These are phyloP conservation scores for Hydractinia echinata DNA, from an alignment of 30 jellyfish, hydroid and myxozoan species.

Conservation along the genomic window DNA sequence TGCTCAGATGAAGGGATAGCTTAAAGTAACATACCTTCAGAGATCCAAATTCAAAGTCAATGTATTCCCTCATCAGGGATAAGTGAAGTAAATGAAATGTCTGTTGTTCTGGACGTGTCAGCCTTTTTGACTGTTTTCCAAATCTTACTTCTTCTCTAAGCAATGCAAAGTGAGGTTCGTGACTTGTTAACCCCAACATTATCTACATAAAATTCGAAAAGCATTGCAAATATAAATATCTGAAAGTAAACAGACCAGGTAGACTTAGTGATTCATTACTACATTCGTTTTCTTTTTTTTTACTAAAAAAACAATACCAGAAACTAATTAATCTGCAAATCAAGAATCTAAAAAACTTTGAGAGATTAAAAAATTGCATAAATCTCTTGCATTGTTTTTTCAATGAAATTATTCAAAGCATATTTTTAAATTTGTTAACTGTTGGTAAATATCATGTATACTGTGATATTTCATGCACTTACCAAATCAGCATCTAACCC, in stretches of 20 bases:
- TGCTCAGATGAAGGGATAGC: too few species aligned
- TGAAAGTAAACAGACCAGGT: not conserved
- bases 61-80: conserved; percentile 85
- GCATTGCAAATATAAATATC: not conserved
- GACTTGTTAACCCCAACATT: conserved; percentile 73
- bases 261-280: not conserved
- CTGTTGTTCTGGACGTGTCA: conserved; percentile 72
- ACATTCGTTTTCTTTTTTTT: not conserved
- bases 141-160: conserved; percentile 92
- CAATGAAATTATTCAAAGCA: too few species aligned
- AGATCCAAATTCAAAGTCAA: conserved; percentile 72
- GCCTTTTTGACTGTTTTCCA: conserved; percentile 86
- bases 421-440: too few species aligned
- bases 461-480: conserved; percentile 1
- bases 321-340: too few species aligned
- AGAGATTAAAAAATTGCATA: too few species aligned
- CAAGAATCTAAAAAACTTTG: too few species aligned
- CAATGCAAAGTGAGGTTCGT: conserved; percentile 93
- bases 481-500: conserved; percentile 99
- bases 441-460: too few species aligned
- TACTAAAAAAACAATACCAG: too few species aligned
- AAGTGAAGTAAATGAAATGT: conserved; percentile 78
- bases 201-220: conserved; percentile 34
- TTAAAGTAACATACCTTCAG: conserved; percentile 47
- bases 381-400: too few species aligned